Base-by-base conservation (phyloP, 1,140 invertebrate genomes). In the Anastrepha ludens region DNA sequence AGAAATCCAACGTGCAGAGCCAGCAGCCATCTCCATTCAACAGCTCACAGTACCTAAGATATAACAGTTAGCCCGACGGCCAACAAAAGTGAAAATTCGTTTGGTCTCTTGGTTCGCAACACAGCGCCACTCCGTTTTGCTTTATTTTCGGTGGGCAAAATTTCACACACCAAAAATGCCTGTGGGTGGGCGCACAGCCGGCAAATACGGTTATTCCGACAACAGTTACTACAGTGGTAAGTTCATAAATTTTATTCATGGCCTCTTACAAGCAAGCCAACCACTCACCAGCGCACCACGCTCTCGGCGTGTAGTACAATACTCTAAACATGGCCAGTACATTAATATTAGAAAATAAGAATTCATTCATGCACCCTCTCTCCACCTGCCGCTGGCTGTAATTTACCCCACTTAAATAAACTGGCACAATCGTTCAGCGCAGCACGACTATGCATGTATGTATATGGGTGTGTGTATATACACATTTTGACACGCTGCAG, bases 201-300 rank as follows among this genome's bases (percentile, higher is more conserved):
- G 92, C 86, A 93, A 93, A 91, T 91, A 92, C 89, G 91, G 92
- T 88, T 93, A 92, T 89, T 92, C 91, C 60, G 92, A 92, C 90
- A 92, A 90, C 91, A 92, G 90, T 90, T 91, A 91, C 88, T 91
- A 93, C 89, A 92, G 91, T 88, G 87, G 91, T 93, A 89, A 90
- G 92, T 91, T 74, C 39, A 74, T 74, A 74, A 17, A 13, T 74
- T 29, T 74, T 50, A 50, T 50, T 47, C 64, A 67, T 8, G 64
- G 64, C 64, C n/a, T 62, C 60, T 62, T 17, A 62, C 1, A 62
- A 62, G n/a, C n/a, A 62, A 17, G 5, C 60, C 3, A 74, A 74
- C 44, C 6, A 7, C 39, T 74, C 41, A n/a, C 9, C 17, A 20
- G 20, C 29, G 29, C 29, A 11, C 64, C 29, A 67, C 20, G 9